Evolutionary conservation across 2,113 vertebrate genomes (phyloP).

Genomic region (Peucedramus taeniatus): DNA sequence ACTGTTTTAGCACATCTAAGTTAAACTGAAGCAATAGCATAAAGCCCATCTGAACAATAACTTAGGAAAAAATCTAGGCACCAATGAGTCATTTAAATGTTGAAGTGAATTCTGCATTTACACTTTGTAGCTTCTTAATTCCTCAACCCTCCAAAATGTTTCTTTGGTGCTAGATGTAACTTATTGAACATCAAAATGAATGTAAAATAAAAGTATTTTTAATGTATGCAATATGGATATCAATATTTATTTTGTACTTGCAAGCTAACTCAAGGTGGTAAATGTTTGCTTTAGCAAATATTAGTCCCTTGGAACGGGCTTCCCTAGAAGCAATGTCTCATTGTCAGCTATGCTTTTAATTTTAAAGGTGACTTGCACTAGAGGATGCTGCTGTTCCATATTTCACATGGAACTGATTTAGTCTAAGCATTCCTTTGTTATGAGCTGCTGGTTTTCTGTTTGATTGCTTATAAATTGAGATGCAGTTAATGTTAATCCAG

Average conservation of each 20-base stretch:
- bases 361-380: constrained; percentile 60
- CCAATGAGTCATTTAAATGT: constrained; percentile 13
- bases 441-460: constrained; percentile 44
- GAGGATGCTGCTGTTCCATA: constrained; percentile 56
- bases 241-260: constrained; percentile 63
- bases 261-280: constrained; percentile 42
- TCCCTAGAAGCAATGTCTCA: constrained; percentile 48
- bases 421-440: constrained; percentile 38
- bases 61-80: constrained; percentile 14
- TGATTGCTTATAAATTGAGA: constrained; percentile 1
- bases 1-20: neutral
- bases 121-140: constrained; percentile 28
- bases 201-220: constrained; percentile 71
- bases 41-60: constrained; percentile 29
- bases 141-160: constrained; percentile 48
- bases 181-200: constrained; percentile 68
- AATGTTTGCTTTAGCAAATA: constrained; percentile 53
- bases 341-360: constrained; percentile 38
- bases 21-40: constrained; percentile 50
- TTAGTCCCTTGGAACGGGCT: constrained; percentile 43
- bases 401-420: constrained; percentile 27
- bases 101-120: constrained; percentile 28
- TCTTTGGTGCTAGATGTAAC: constrained; percentile 67
- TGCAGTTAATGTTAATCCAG: constrained; percentile 15
- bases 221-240: constrained; percentile 62